phyloP scores from a whole-genome alignment of 2,888 invertebrate species.

The Sisyra nigra region DNA sequence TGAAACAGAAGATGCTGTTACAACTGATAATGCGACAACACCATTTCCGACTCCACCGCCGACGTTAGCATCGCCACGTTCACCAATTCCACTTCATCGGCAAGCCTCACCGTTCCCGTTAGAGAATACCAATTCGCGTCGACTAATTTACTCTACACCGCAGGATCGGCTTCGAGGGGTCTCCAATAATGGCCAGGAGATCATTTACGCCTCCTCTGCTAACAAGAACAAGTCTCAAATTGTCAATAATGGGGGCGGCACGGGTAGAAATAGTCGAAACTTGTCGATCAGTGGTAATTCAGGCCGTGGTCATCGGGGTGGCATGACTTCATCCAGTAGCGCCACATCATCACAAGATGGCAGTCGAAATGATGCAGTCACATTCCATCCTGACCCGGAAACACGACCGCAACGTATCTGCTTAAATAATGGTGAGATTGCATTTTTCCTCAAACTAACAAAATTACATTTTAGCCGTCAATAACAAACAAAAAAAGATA shows the following conservation, averaged over 20 bases:
- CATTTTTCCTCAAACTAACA: not conserved
- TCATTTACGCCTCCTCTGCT: slow-evolving; percentile 18
- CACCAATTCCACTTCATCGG: slow-evolving; percentile 42
- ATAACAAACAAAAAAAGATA: too few species aligned
- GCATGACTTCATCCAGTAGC: slow-evolving; percentile 40
- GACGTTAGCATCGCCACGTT: slow-evolving; percentile 31
- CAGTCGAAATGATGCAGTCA: slow-evolving; percentile 18
- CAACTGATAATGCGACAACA: slow-evolving; percentile 35
- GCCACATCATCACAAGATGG: slow-evolving; percentile 32
- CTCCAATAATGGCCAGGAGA: slow-evolving; percentile 14
- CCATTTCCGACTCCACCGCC: slow-evolving; percentile 37
- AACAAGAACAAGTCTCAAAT: slow-evolving; percentile 1
- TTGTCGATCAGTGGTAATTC: slow-evolving; percentile 23
- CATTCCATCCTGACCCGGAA: slow-evolving; percentile 21
- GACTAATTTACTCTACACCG: slow-evolving; percentile 33
- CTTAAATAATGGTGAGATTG: slow-evolving; percentile 23
- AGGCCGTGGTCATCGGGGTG: slow-evolving; percentile 25
- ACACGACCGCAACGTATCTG: slow-evolving; percentile 21
- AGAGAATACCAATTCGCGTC: slow-evolving; percentile 45
- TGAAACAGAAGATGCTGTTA: slow-evolving; percentile 44
- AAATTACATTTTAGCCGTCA: not conserved
- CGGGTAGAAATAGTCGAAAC: slow-evolving; percentile 21
- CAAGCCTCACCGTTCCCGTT: slow-evolving; percentile 55
- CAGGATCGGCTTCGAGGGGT: slow-evolving; percentile 26
- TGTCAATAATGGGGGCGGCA: slow-evolving; percentile 11